A percentile compares a stretch with the other conserved stretches of the same genome.
phyloP scores from a whole-genome alignment of 2,113 vertebrate species.

The Caloenas nicobarica region DNA sequence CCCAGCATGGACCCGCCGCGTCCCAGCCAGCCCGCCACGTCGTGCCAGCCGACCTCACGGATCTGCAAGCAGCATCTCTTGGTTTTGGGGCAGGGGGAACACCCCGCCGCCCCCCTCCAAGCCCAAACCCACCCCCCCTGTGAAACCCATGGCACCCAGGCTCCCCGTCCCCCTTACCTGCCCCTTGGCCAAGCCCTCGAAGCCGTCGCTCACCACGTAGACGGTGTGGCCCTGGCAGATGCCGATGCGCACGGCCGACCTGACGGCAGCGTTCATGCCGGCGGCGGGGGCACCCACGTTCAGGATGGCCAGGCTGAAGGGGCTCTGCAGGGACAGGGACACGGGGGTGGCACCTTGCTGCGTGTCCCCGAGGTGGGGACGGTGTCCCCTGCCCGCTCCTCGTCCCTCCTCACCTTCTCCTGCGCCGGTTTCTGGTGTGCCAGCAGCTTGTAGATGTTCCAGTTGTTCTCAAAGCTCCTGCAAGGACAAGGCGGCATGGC shows the following conservation, averaged over 20 bases:
- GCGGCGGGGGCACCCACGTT: constrained; percentile 92
- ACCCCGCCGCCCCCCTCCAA: rapidly evolving
- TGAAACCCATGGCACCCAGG: not conserved
- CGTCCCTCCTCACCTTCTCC: constrained; percentile 70
- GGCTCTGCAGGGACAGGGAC: constrained; percentile 62
- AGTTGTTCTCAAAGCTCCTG: constrained; percentile 98
- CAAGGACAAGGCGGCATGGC: not conserved
- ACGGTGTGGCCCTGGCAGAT: constrained; percentile 86
- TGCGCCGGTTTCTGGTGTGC: constrained; percentile 82
- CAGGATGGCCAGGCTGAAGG: constrained; percentile 86
- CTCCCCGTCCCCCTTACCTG: constrained; percentile 62
- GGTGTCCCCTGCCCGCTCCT: not conserved
- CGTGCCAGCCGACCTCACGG: constrained; percentile 85
- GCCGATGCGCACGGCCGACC: constrained; percentile 85
- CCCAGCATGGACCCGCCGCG: constrained; percentile 93
- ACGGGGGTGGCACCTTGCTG: rapidly evolving
- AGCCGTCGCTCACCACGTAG: constrained; percentile 87
- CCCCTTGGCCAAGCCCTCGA: constrained; percentile 87
- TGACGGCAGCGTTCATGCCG: constrained; percentile 91
- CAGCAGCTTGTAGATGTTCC: constrained; percentile 92
- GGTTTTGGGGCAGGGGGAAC: not conserved
- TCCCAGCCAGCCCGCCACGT: constrained; percentile 92
- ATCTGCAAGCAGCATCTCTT: constrained; percentile 63
- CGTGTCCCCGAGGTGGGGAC: rapidly evolving
- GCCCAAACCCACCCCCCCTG: rapidly evolving